Percentiles rank a stretch among this genome's conserved stretches.
phyloP scores from a whole-genome alignment of 2,888 invertebrate species.

The Ophion costatus region DNA sequence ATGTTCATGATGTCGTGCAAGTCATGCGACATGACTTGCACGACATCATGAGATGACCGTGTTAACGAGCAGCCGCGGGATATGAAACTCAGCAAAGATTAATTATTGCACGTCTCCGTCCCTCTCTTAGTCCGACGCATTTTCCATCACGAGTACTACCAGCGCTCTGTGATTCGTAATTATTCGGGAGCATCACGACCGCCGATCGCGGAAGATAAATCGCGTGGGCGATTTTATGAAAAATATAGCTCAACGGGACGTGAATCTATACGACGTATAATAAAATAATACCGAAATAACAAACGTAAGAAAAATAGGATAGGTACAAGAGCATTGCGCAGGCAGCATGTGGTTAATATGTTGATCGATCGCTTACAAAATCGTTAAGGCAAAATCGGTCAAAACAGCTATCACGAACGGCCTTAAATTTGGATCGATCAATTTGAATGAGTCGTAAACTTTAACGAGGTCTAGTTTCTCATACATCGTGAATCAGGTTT shows the following conservation, averaged over 20 bases:
- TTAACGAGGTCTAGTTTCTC: constrained; percentile 55
- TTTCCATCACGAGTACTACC: constrained; percentile 8
- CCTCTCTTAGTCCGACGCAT: background rate
- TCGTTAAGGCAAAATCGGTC: constrained; percentile 53
- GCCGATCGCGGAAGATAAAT: background rate
- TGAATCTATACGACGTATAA: background rate
- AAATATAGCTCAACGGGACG: background rate
- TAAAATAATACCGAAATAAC: background rate
- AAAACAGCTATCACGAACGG: constrained; percentile 41
- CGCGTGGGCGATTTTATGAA: background rate
- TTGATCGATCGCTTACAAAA: constrained; percentile 42
- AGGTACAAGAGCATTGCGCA: background rate
- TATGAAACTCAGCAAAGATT: constrained; percentile 38
- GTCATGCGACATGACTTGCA: constrained; percentile 26
- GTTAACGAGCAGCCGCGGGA: constrained; percentile 61
- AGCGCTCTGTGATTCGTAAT: constrained; percentile 54
- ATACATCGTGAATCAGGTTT: constrained; percentile 1
- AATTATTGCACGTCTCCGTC: constrained; percentile 49
- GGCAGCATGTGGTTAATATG: constrained; percentile 63
- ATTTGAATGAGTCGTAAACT: constrained; percentile 63
- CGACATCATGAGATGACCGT: constrained; percentile 61
- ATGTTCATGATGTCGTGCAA: too few relatives aligned
- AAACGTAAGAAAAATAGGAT: background rate
- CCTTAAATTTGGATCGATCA: constrained; percentile 58
- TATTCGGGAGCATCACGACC: constrained; percentile 43